Percentiles rank a stretch among this genome's conserved stretches.
Conservation (phyloP, 64 coral and sea anemone species). For the Acropora yongei region DNA sequence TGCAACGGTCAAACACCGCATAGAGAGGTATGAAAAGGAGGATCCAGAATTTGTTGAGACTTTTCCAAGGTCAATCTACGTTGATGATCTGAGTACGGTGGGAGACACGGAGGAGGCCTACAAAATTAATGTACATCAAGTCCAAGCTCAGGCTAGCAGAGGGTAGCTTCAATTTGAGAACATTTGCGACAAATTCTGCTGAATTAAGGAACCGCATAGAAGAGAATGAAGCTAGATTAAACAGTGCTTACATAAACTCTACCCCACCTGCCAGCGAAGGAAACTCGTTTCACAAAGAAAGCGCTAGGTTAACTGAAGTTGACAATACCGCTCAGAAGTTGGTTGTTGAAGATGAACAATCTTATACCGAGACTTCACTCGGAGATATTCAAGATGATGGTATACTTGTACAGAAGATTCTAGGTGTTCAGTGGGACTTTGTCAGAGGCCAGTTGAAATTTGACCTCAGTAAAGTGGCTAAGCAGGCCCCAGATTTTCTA, state of each 20-base stretch:
- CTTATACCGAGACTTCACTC: neutral
- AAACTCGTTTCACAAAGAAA: too few species aligned
- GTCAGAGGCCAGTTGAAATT: neutral
- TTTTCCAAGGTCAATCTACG: conserved; percentile 34
- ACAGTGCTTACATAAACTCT: too few species aligned
- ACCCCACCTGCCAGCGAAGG: too few species aligned
- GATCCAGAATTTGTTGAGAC: conserved; percentile 19
- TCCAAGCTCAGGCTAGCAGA: conserved; percentile 26
- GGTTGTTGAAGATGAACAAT: neutral
- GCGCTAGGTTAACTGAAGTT: too few species aligned
- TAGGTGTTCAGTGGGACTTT: neutral
- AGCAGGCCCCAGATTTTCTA: neutral
- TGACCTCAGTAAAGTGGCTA: neutral
- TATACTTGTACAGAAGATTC: too few species aligned
- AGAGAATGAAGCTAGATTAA: conserved; percentile 6
- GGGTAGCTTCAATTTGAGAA: conserved; percentile 72
- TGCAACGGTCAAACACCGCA: conserved; percentile 39
- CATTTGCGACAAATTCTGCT: conserved; percentile 24
- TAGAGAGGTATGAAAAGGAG: neutral
- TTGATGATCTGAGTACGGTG: conserved; percentile 27
- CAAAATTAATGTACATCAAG: conserved; percentile 4
- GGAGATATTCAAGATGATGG: too few species aligned
- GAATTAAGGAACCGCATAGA: neutral
- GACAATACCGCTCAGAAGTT: too few species aligned
- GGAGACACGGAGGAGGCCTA: conserved; percentile 10